Conservation (phyloP, 30 jellyfish, hydroid and myxozoan species). For the Aurelia coerulea region DNA sequence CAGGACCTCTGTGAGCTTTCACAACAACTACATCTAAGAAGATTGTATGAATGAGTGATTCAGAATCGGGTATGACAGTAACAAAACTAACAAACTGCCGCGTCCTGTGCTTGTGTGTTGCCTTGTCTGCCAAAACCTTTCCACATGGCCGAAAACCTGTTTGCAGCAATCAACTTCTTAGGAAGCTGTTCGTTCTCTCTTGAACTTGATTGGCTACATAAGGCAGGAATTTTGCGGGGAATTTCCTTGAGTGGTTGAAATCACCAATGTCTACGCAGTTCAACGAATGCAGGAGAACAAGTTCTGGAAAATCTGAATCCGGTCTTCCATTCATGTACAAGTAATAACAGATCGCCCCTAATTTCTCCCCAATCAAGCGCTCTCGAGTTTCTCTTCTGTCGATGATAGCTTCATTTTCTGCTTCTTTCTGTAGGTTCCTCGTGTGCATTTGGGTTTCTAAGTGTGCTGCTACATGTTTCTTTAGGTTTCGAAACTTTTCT, state of each 20-base stretch:
- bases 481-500: neutral
- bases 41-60: neutral
- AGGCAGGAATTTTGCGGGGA: conserved; percentile 14
- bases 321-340: conserved; percentile 19
- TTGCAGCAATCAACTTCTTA: conserved; percentile 10
- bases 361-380: conserved; percentile 5
- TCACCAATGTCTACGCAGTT: conserved; percentile 20
- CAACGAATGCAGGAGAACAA: neutral
- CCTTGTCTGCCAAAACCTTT: conserved; percentile 23
- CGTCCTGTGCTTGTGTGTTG: conserved; percentile 38
- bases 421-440: neutral
- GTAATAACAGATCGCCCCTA: conserved; percentile 7
- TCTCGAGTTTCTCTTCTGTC: neutral
- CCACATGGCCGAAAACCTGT: conserved; percentile 25
- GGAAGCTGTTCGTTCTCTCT: neutral
- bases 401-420: neutral
- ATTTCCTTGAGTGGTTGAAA: conserved; percentile 9
- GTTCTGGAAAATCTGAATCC: neutral
- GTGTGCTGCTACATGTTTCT: neutral
- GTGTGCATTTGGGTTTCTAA: neutral
- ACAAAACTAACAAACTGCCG: conserved; percentile 36
- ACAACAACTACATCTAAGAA: neutral
- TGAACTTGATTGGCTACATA: conserved; percentile 20
- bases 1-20: neutral
- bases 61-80: conserved; percentile 19